Evolutionary conservation across 2,888 invertebrate genomes (phyloP).

Genomic region (Melanophora roralis): DNA sequence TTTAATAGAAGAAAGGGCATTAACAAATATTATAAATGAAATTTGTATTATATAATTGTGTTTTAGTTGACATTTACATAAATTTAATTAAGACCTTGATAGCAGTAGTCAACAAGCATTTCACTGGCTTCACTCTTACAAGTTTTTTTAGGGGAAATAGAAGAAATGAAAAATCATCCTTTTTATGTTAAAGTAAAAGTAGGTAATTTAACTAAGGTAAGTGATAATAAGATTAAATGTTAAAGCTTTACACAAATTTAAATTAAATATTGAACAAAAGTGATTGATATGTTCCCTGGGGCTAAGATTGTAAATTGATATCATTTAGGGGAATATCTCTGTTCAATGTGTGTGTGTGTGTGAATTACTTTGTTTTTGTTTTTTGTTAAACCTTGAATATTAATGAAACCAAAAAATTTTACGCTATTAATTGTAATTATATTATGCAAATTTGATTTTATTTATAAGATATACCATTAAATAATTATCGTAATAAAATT

Average conservation of each 20-base stretch:
- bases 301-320: background rate
- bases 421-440: background rate
- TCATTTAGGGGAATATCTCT: too few species aligned
- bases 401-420: background rate
- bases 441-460: background rate
- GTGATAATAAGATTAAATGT: background rate
- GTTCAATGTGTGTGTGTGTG: too few species aligned
- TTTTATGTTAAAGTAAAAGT: background rate
- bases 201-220: background rate
- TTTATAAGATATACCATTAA: background rate
- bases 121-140: too few species aligned
- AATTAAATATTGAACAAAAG: background rate
- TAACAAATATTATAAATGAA: background rate
- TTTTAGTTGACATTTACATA: constrained; percentile 42
- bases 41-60: constrained; percentile 6
- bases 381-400: background rate
- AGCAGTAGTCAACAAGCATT: background rate
- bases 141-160: too few species aligned
- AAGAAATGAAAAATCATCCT: too few species aligned
- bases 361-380: background rate
- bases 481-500: too few species aligned
- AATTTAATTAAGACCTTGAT: constrained; percentile 39
- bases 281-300: background rate
- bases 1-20: too few species aligned
- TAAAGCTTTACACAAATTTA: background rate